Conservation (phyloP, 2,888 invertebrate species). For the Lomographa bimaculata region DNA sequence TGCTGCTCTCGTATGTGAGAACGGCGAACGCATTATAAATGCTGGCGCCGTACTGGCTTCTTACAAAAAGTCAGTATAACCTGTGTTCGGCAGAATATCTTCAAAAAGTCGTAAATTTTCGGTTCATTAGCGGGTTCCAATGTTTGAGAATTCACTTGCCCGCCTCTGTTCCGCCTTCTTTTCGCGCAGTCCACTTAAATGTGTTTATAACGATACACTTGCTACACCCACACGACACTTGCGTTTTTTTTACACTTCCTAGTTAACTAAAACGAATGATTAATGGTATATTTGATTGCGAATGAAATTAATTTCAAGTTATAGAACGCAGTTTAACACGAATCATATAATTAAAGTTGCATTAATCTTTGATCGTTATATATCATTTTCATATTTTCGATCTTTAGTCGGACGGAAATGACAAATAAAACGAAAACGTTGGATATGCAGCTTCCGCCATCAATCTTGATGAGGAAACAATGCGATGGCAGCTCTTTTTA, state of each 20-base stretch:
- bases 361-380: constrained; percentile 56
- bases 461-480: constrained; percentile 66
- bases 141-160: constrained; percentile 48
- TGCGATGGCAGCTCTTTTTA: constrained; percentile 45
- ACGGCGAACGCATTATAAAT: constrained; percentile 13
- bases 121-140: constrained; percentile 51
- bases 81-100: too few species aligned
- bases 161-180: constrained; percentile 58
- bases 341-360: constrained; percentile 57
- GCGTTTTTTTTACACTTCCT: constrained; percentile 53
- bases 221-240: constrained; percentile 63
- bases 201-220: constrained; percentile 71
- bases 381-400: constrained; percentile 45
- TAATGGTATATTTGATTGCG: constrained; percentile 48
- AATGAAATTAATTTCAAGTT: constrained; percentile 45
- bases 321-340: constrained; percentile 25
- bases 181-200: constrained; percentile 67
- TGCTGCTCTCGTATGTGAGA: constrained; percentile 6
- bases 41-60: constrained; percentile 13
- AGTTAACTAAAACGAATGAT: constrained; percentile 65
- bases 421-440: constrained; percentile 60
- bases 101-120: constrained; percentile 45
- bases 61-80: constrained; percentile 3
- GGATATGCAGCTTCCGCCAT: constrained; percentile 70
- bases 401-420: constrained; percentile 65